Evolutionary conservation across 2,113 vertebrate genomes (phyloP), one percentile per base, ranked within the genome.

Genomic region (Plecturocebus donacophilus): DNA sequence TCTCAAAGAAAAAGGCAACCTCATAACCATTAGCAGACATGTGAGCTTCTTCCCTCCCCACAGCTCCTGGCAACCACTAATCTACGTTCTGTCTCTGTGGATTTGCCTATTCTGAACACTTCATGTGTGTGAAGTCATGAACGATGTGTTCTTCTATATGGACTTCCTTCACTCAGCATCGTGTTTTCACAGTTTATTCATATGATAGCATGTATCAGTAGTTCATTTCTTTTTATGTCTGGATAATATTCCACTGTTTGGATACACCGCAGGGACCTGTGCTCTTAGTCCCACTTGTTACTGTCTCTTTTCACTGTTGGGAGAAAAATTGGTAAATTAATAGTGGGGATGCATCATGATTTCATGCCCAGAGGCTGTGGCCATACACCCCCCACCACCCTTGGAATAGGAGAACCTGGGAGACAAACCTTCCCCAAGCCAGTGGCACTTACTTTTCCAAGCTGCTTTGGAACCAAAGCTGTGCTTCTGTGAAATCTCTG

Each of bases 201-300:
- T 19, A 16, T 23, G 20, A 27, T 1, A 35, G 14, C 30, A 23
- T 3, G 6, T 1, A 0, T 42, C 45, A 1, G 42, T 1, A 0
- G 45, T 8, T 10, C 27, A 0, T 47, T 47, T n/a, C 40, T 52
- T 25, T 20, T 25, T 0, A 0, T 6, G 5, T 23, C 79, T n/a
- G 4, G 10, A 7, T 0, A 32, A 13, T 30, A 14, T 1, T 61
- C 80, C 42, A 8, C 21, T 2, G 16, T 27, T 1, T 4, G 16
- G 40, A 7, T 5, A 2, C 3, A 19, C 21, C 0, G 0, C 9
- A 2, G 1, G 19, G 16, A 23, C 73, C 71, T 52, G 52, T 16
- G 27, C 35, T 42, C 8, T 13, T 40, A 9, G 14, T 45, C 81
- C 6, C 42, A 1, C 42, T 23, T 23, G 4, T 20, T 35, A 9